phyloP scores from a whole-genome alignment of 2,113 vertebrate species.

The Coptodon rendalli region DNA sequence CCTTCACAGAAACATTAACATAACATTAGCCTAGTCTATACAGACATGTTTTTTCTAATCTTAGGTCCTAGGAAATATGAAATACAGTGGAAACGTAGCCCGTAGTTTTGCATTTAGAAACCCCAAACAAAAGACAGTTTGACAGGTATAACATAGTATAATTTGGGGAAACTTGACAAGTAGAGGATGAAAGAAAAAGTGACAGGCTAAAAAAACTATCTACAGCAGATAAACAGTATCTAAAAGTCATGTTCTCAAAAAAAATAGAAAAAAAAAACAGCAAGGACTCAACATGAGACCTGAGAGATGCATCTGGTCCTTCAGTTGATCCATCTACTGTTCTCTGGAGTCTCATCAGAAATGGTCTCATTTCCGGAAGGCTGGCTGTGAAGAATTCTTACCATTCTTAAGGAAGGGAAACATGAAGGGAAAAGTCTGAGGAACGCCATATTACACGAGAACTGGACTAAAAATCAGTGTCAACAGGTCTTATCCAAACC shows the following conservation, averaged over 20 bases:
- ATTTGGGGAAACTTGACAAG: background rate
- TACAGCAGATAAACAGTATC: background rate
- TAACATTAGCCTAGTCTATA: background rate
- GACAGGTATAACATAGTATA: background rate
- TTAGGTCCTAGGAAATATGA: background rate
- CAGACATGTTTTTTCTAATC: background rate
- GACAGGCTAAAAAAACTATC: background rate
- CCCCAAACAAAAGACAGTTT: background rate
- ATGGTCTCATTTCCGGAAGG: background rate
- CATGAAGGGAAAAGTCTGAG: background rate
- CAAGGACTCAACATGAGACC: background rate
- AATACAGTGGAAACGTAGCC: background rate
- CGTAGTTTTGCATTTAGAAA: background rate
- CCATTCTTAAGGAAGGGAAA: background rate
- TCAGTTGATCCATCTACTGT: background rate
- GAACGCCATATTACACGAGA: background rate
- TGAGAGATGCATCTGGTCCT: background rate
- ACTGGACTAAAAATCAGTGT: background rate
- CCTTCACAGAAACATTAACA: too few species aligned
- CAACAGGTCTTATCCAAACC: background rate
- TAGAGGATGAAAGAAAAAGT: background rate
- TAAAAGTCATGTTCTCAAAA: background rate
- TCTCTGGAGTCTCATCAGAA: background rate
- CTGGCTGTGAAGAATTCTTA: background rate
- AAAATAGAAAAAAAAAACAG: background rate